Evolutionary conservation across 2,888 invertebrate genomes (phyloP).

Genomic region (Eristalis arbustorum): DNA sequence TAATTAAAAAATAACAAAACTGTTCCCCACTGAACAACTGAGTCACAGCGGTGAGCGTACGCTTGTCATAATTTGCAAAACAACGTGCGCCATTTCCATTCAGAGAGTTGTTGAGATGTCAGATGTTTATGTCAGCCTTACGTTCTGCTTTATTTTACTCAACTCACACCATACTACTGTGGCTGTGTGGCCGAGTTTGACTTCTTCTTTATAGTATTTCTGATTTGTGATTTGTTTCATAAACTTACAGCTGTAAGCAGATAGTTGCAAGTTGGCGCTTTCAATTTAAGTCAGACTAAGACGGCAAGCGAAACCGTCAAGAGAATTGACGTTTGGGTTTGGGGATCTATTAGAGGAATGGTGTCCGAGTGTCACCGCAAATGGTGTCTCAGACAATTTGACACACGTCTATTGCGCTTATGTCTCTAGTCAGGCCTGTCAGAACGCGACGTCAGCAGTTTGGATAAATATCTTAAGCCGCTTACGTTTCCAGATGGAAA

Average conservation of each 20-base stretch:
- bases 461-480: slow-evolving; percentile 43
- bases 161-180: slow-evolving; percentile 32
- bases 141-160: not conserved
- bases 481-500: slow-evolving; percentile 2
- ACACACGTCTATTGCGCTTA: slow-evolving; percentile 47
- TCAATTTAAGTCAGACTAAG: not conserved
- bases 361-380: slow-evolving; percentile 27
- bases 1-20: slow-evolving; percentile 16
- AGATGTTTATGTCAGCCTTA: slow-evolving; percentile 30
- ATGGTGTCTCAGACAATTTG: slow-evolving; percentile 38
- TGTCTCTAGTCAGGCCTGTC: slow-evolving; percentile 3
- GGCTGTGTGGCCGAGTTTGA: slow-evolving; percentile 6
- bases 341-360: not conserved
- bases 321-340: not conserved
- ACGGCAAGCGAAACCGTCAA: not conserved
- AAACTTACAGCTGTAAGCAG: slow-evolving; percentile 46
- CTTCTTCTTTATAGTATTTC: not conserved
- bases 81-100: slow-evolving; percentile 61
- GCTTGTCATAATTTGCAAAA: slow-evolving; percentile 62
- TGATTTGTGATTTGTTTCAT: not conserved
- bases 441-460: slow-evolving; percentile 46
- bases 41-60: slow-evolving; percentile 7
- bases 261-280: no score
- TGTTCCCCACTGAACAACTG: not conserved
- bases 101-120: slow-evolving; percentile 16